Evolutionary conservation across 1,140 invertebrate genomes (phyloP), one percentile per base, ranked within the genome.

Genomic region (Cyrtorhinus lividipennis): DNA sequence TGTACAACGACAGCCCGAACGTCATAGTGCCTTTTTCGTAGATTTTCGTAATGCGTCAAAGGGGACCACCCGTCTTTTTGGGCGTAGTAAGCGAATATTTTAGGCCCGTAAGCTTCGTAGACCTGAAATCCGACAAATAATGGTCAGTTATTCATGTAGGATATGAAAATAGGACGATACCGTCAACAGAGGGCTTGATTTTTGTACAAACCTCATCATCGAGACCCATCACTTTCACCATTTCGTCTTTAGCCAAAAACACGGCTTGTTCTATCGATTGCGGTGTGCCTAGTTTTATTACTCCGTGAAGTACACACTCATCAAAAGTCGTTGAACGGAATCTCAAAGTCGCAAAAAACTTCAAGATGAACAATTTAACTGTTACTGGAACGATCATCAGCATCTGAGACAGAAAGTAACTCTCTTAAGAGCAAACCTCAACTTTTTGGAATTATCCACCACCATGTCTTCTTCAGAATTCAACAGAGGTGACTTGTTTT

Each of bases 181-280:
- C n/a, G n/a, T n/a, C n/a, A n/a, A n/a, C n/a, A n/a, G n/a, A n/a
- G n/a, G n/a, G n/a, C n/a, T n/a, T n/a, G n/a, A n/a, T n/a, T n/a
- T n/a, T n/a, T n/a, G n/a, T 8, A 56, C 57, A 73, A 48, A 77
- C 65, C 20, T 78, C 71, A n/a, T 76, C 69, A 65, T 87, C 79
- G 18, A 84, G 66, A 44, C 83, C 78, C 56, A 74, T 75, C 0
- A 87, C 78, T 44, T 71, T 64, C 8, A 76, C 69, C 78, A 86
- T 81, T 73, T 87, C 85, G 62, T 84, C 78, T 25, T 76, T 75
- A 0, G 80, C 84, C 56, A 85, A 68, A 59, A 75, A 78, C 56
- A 84, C 77, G 2, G 85, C 75, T 66, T 78, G 75, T 61, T 74
- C 71, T 0, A 83, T 67, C 0, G 78, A 73, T 1, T 71, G 66